Percentiles rank a stretch among this genome's conserved stretches.
Evolutionary conservation across 2,888 invertebrate genomes (phyloP).

Genomic region (Noctua pronuba): DNA sequence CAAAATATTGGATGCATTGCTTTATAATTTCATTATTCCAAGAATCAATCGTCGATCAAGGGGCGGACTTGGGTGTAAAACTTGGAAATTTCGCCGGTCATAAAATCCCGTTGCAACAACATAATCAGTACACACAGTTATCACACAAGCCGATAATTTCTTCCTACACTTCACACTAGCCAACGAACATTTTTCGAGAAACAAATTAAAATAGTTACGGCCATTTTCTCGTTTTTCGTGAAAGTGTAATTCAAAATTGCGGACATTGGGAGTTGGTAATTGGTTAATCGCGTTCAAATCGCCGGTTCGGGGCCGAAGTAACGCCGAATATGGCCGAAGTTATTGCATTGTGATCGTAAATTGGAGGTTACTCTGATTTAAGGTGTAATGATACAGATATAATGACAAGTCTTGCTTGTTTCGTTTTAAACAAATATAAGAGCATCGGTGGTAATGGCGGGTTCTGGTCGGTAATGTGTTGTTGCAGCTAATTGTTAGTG

Average conservation of each 20-base stretch:
- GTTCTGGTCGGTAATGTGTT: constrained; percentile 46
- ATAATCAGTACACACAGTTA: constrained; percentile 71
- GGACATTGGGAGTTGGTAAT: constrained; percentile 70
- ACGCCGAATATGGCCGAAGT: constrained; percentile 68
- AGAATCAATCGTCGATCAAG: constrained; percentile 80
- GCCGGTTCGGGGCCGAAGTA: constrained; percentile 62
- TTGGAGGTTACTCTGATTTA: constrained; percentile 47
- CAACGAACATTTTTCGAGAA: constrained; percentile 56
- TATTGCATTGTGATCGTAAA: constrained; percentile 64
- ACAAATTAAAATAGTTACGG: constrained; percentile 66
- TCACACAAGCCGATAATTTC: constrained; percentile 75
- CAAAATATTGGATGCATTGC: constrained; percentile 74
- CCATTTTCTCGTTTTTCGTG: constrained; percentile 63
- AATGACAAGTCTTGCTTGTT: constrained; percentile 43
- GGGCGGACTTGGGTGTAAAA: constrained; percentile 77
- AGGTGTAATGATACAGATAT: constrained; percentile 55
- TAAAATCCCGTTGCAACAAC: constrained; percentile 81
- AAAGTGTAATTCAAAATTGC: constrained; percentile 71
- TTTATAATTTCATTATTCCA: constrained; percentile 81
- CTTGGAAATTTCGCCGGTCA: constrained; percentile 74
- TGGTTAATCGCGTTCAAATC: constrained; percentile 76
- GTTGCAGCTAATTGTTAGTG: constrained; percentile 38
- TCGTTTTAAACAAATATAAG: constrained; percentile 63
- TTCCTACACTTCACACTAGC: constrained; percentile 79
- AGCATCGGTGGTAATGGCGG: constrained; percentile 37